phyloP scores from a whole-genome alignment of 2,797 vertebrate species.

The Macroramphosus scolopax region DNA sequence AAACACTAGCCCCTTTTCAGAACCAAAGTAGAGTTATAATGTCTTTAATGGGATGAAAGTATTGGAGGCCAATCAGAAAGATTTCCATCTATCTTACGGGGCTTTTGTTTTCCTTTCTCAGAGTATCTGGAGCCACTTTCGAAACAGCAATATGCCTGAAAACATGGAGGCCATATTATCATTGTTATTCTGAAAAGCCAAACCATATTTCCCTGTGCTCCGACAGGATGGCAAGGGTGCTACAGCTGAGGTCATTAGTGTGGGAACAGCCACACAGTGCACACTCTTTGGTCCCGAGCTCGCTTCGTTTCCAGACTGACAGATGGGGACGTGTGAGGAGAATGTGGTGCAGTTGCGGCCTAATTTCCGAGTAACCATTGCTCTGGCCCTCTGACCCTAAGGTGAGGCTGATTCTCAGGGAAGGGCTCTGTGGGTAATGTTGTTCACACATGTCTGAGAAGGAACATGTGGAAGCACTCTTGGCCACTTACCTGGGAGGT shows the following conservation, averaged over 20 bases:
- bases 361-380: constrained; percentile 76
- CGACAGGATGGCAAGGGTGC: constrained; percentile 50
- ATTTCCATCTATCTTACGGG: constrained; percentile 44
- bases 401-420: constrained; percentile 70
- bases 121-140: constrained; percentile 51
- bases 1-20: too few relatives aligned
- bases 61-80: constrained; percentile 43
- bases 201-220: constrained; percentile 53
- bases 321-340: constrained; percentile 77
- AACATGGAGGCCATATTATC: constrained; percentile 63
- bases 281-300: constrained; percentile 58
- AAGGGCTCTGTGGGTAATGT: constrained; percentile 73
- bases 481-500: constrained; percentile 64
- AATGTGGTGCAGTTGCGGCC: constrained; percentile 70
- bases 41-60: constrained; percentile 26
- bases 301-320: constrained; percentile 66
- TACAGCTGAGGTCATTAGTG: constrained; percentile 79
- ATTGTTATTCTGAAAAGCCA: constrained; percentile 54
- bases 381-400: constrained; percentile 74
- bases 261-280: constrained; percentile 45
- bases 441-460: constrained; percentile 76
- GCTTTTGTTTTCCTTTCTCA: constrained; percentile 15
- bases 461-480: constrained; percentile 76
- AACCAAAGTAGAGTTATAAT: constrained; percentile 44
- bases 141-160: constrained; percentile 48